phyloP scores from a whole-genome alignment of 2,113 vertebrate species.

The Mugil cephalus region DNA sequence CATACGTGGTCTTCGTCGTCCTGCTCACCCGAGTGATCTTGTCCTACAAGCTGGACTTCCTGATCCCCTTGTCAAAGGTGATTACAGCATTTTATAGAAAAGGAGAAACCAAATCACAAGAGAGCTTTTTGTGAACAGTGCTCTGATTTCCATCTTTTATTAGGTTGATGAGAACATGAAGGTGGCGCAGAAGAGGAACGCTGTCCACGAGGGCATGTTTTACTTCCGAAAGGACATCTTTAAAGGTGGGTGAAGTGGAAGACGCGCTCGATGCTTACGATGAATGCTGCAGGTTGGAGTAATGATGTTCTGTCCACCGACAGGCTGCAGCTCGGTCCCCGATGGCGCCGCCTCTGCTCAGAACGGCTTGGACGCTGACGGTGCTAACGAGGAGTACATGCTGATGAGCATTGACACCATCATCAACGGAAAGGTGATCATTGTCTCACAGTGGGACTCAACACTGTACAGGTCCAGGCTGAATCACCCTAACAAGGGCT shows the following conservation, averaged over 20 bases:
- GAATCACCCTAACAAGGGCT: no score
- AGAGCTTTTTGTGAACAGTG: not conserved
- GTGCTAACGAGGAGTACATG: conserved; percentile 87
- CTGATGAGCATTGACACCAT: conserved; percentile 99
- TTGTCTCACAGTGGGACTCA: not conserved
- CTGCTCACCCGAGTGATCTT: conserved; percentile 97
- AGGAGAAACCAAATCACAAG: not conserved
- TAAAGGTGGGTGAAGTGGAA: conserved; percentile 85
- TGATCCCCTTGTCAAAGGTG: conserved; percentile 98
- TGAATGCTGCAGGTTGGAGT: not conserved
- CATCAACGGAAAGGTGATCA: conserved; percentile 95
- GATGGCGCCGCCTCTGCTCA: conserved; percentile 86
- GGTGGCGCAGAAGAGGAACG: conserved; percentile 94
- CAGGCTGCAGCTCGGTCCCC: conserved; percentile 90
- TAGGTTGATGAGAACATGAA: conserved; percentile 99
- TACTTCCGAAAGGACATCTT: conserved; percentile 98
- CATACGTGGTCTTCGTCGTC: conserved; percentile 97
- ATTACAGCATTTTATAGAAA: conserved; percentile 14
- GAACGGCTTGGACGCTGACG: conserved; percentile 82
- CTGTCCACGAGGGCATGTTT: conserved; percentile 92
- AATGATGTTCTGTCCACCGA: not conserved
- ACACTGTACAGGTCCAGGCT: no score
- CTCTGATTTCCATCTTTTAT: not conserved
- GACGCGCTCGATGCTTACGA: accelerated
- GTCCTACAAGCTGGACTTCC: conserved; percentile 97